Conservation (phyloP, 2,888 invertebrate species). For the Cryptus armator region DNA sequence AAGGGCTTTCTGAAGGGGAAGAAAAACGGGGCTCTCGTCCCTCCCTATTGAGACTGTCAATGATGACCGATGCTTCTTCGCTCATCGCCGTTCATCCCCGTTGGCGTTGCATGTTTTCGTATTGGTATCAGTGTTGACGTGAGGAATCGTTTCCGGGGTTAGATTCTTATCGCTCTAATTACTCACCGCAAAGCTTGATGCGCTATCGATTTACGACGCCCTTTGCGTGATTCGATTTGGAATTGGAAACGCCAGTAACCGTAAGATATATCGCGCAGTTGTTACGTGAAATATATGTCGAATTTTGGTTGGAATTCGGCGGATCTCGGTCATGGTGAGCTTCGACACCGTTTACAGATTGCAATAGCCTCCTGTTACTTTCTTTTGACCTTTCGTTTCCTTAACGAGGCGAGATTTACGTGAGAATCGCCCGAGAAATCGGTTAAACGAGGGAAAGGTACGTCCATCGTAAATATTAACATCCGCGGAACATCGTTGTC, state of each 20-base stretch:
- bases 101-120: neutral
- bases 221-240: slow-evolving; percentile 10
- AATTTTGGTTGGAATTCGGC: no score
- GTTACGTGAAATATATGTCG: no score
- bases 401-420: slow-evolving; percentile 6
- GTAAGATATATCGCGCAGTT: no score
- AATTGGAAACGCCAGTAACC: neutral
- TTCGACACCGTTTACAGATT: neutral
- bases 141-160: neutral
- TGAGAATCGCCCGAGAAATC: no score
- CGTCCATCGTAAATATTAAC: no score
- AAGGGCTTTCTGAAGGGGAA: neutral
- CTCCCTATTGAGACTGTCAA: slow-evolving; percentile 64
- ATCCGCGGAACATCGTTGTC: no score
- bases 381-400: neutral
- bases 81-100: neutral
- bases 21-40: slow-evolving; percentile 3
- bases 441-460: no score
- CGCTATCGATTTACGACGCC: neutral
- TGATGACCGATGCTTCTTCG: slow-evolving; percentile 72
- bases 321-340: no score
- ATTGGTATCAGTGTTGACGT: neutral
- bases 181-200: neutral
- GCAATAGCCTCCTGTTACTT: neutral
- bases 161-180: slow-evolving; percentile 17